phyloP scores from a whole-genome alignment of 2,797 vertebrate genomes.

The Hapalemur alaotrensis region DNA sequence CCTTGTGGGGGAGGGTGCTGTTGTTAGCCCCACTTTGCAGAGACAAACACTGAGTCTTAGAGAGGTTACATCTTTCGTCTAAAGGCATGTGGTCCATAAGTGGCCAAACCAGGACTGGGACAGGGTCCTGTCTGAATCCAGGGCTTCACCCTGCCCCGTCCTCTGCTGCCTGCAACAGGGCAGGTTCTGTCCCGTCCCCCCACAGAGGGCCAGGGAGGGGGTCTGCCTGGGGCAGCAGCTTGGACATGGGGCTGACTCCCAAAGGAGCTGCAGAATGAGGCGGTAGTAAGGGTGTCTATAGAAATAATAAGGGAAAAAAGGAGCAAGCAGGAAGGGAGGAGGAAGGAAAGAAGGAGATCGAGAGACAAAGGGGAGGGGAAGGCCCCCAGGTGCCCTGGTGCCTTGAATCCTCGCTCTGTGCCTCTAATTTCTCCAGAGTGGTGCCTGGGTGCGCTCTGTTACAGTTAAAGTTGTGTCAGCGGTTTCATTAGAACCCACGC shows the following conservation, averaged over 20 bases:
- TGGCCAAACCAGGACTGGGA: background rate
- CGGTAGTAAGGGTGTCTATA: background rate
- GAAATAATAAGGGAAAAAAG: background rate
- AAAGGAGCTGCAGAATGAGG: background rate
- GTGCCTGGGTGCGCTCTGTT: conserved; percentile 73
- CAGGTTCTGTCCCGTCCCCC: rapidly evolving
- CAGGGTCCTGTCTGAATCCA: too few relatives aligned
- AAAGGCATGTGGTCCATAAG: background rate
- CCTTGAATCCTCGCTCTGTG: background rate
- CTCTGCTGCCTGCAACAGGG: background rate
- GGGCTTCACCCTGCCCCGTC: background rate
- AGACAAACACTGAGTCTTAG: background rate
- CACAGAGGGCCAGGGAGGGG: rapidly evolving
- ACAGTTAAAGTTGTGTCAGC: conserved; percentile 82
- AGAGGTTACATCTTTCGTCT: background rate
- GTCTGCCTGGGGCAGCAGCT: background rate
- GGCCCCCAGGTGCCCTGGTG: background rate
- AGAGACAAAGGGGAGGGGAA: background rate
- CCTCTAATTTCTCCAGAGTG: conserved; percentile 67
- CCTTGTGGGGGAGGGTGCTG: rapidly evolving
- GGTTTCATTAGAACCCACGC: conserved; percentile 80
- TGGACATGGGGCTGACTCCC: background rate
- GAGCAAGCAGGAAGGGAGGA: background rate
- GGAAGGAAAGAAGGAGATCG: background rate
- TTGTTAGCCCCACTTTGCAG: background rate